Evolutionary conservation across 2,113 vertebrate genomes (phyloP), one percentile per base, ranked within the genome.

Genomic region (Oriolus oriolus): DNA sequence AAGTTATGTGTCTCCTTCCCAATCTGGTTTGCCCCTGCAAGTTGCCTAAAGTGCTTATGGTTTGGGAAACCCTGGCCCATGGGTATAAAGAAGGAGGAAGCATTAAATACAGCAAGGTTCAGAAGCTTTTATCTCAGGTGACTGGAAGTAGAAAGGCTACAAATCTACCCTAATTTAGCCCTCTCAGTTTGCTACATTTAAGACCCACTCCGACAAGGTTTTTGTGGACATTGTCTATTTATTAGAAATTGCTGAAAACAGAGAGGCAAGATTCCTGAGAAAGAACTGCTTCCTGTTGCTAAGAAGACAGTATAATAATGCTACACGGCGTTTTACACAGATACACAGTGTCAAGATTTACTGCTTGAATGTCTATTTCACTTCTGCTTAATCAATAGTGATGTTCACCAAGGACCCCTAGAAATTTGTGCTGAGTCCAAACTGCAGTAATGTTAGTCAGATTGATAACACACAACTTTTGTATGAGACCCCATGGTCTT

Each of bases 361-460:
- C 16, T 33, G 11, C 17, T 42, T 47, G n/a, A 78, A 56, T 27
- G 5, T 31, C 18, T 49, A 27, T 74, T 65, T 54, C 64, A 56
- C 7, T 45, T 87, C 30, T 68, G 8, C 16, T 77, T 61, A 49
- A 84, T 52, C 28, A 65, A 19, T 11, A 39, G 28, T 13, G 21
- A 21, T 0, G 0, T 65, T 84, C 35, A 49, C 5, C 0, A 4
- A 22, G 6, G 13, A 84, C 15, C 13, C 18, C 57, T n/a, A 61
- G 41, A 84, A 85, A 74, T n/a, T 13, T 6, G 5, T n/a, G 30
- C 47, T 53, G 14, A 44, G 5, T 44, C 28, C 47, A 66, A 82
- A 61, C 4, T 65, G 39, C 8, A 33, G 6, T 30, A 30, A 52
- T 1, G 0, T 44, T 70, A 69, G 9, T 57, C 16, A 53, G 21